Evolutionary conservation across 2,113 vertebrate genomes (phyloP), one percentile per base, ranked within the genome.

Genomic region (Bambusicola thoracicus): DNA sequence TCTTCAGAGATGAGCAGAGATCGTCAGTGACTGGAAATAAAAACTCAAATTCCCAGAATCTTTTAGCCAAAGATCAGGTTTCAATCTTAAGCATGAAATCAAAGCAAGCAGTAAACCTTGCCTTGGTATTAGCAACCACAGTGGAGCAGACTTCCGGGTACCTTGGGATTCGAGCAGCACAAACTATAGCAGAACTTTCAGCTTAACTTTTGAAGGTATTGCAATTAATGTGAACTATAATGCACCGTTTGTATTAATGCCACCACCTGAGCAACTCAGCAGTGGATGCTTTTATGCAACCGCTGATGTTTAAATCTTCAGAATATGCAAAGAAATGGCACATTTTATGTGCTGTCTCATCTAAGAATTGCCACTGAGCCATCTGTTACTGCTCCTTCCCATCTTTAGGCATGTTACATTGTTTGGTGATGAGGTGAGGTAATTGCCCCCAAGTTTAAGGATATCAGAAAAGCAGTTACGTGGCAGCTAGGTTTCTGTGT

Each of bases 31-130:
- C 92, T 84, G 90, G 88, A 93, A 94, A 6, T 32, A 53, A 84
- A 61, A 89, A 62, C 78, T 41, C 81, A 4, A 21, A 63, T 95
- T 93, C 89, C 83, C 88, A 62, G 94, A 91, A 94, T 69, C 81
- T 94, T 81, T 72, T 36, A 68, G 69, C 66, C 84, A 46, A 32
- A 73, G 77, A 79, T 90, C 70, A 36, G 62, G 48, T 94, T 96
- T 92, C 86, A 66, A 2, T 65, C 70, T 51, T 7, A 44, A 75
- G 73, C 19, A 6, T 25, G 69, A 73, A 89, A 13, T 34, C 12
- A 65, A 79, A 59, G 5, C 7, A 36, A 69, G 74, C 77, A 34
- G 69, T 36, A 85, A 82, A 85, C 85, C 67, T 81, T 16, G 1
- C 61, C 61, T 75, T 40, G 38, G 66, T 77, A 8, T 13, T 51